Evolutionary conservation across 2,888 invertebrate genomes (phyloP).

Genomic region (Bombylius major): DNA sequence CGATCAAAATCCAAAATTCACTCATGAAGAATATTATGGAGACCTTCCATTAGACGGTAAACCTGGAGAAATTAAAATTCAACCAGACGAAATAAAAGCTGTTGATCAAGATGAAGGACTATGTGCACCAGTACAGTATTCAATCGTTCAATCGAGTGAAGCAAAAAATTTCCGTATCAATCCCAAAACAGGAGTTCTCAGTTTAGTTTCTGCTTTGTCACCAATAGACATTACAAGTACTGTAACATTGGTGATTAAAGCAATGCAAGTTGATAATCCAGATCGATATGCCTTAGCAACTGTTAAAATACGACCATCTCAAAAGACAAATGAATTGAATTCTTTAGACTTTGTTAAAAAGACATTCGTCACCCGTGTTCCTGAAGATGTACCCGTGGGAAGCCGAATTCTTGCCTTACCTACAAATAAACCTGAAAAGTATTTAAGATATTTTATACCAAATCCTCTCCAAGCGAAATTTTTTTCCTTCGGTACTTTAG

Average conservation of each 20-base stretch:
- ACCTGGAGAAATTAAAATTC: constrained; percentile 45
- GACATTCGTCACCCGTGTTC: constrained; percentile 54
- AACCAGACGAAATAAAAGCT: constrained; percentile 62
- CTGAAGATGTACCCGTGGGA: constrained; percentile 65
- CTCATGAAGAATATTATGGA: constrained; percentile 60
- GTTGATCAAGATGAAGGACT: constrained; percentile 53
- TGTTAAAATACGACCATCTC: constrained; percentile 47
- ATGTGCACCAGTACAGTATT: constrained; percentile 34
- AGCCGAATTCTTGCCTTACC: constrained; percentile 57
- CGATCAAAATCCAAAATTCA: constrained; percentile 79
- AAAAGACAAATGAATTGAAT: constrained; percentile 42
- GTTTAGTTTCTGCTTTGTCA: constrained; percentile 29
- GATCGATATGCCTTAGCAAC: constrained; percentile 82
- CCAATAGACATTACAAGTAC: constrained; percentile 49
- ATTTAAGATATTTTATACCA: constrained; percentile 61
- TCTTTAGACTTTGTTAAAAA: constrained; percentile 50
- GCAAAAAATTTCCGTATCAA: constrained; percentile 35
- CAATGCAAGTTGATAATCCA: constrained; percentile 70
- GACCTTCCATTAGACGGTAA: constrained; percentile 47
- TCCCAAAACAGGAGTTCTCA: constrained; percentile 31
- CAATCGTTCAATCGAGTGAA: constrained; percentile 34
- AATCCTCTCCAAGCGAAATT: constrained; percentile 59
- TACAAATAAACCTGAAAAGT: constrained; percentile 52
- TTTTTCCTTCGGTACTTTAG: constrained; percentile 65
- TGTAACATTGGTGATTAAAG: constrained; percentile 69